Evolutionary conservation across 2,888 invertebrate species (phyloP), one percentile per base, ranked within the genome.

Genomic region (Kryphioiulus occultus): DNA sequence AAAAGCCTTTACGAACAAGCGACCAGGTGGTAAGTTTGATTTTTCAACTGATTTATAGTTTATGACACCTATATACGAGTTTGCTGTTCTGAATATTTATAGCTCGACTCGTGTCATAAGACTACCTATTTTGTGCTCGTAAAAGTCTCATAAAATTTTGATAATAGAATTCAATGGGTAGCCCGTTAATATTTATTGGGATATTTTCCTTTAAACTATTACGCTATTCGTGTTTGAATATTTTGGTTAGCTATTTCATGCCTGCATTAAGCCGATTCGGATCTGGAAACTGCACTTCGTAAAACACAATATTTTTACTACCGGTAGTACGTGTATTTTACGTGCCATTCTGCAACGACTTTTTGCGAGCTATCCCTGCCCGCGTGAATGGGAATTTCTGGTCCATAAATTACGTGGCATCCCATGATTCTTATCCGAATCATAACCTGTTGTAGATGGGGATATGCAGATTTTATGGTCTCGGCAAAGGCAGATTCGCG

Each of bases 371-470:
- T 15, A 78, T 30, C 78, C 78, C 26, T 78, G 78, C 30, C 26
- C 30, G 30, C 12, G 15, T 78, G 78, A 78, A 68, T 30, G 78
- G 15, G 30, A 78, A 78, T 78, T 78, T 78, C 78, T 78, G 78
- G 78, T 78, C 15, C 78, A 78, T 78, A 78, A 78, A 78, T 78
- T 78, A 78, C 30, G 78, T 78, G 78, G 78, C 78, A 78, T 78
- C 78, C 78, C 78, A 78, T 78, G 78, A 78, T 78, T 78, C 78
- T 30, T 78, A 78, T 30, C 78, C 78, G 78, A 78, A 78, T 78
- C 78, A 78, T 78, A 78, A 78, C 78, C 78, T 78, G 78, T 78
- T 78, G 78, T 78, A 78, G 30, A 78, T 78, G 78, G 78, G n/a
- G 78, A 78, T 78, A 78, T 78, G 78, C 78, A 78, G 78, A 78